Percentiles rank a stretch among this genome's conserved stretches.
These are phyloP conservation scores for Magallana ariakensis DNA, from an alignment of 1,140 invertebrate species.

Conservation along the genomic window DNA sequence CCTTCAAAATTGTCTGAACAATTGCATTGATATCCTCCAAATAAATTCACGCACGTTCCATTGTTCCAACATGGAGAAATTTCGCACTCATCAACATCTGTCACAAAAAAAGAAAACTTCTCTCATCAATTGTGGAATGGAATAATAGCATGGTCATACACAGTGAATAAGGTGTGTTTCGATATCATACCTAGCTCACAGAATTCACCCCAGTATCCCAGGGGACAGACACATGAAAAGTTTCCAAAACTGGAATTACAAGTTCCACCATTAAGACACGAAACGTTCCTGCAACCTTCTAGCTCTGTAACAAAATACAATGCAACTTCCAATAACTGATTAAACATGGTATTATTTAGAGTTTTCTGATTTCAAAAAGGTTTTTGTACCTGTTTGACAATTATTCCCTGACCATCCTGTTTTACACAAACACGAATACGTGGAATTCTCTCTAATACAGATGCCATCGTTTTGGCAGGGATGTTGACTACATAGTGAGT, in stretches of 20 bases:
- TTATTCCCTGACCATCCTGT: background rate
- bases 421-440: background rate
- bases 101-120: background rate
- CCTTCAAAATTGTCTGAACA: constrained; percentile 97
- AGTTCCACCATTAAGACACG: constrained; percentile 72
- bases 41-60: constrained; percentile 1
- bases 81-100: constrained; percentile 8
- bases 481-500: background rate
- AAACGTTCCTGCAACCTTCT: constrained; percentile 73
- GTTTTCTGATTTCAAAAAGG: too few relatives aligned
- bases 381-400: background rate
- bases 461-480: background rate
- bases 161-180: background rate
- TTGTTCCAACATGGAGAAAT: background rate
- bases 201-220: constrained; percentile 42
- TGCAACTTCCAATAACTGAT: background rate
- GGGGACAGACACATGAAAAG: constrained; percentile 49
- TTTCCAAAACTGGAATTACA: constrained; percentile 53
- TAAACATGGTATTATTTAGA: too few relatives aligned
- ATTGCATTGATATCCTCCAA: constrained; percentile 63
- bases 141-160: background rate
- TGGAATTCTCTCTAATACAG: background rate
- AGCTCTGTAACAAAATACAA: background rate
- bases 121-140: background rate
- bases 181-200: constrained; percentile 44